Base-by-base conservation (phyloP, 2,888 invertebrate species). In the Anagyrus pseudococci region DNA sequence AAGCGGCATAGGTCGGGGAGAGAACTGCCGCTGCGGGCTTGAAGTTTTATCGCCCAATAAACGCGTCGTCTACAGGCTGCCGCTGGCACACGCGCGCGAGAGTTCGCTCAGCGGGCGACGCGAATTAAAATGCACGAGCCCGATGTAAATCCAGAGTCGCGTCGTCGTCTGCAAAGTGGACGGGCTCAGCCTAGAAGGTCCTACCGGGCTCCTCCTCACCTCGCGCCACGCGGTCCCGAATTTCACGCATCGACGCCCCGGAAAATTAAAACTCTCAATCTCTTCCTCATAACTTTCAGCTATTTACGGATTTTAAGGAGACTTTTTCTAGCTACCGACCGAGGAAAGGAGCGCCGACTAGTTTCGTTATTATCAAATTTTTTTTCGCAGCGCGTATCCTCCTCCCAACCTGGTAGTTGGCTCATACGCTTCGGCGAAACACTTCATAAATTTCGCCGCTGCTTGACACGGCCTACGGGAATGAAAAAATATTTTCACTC, bases 41-140 rank as follows among this genome's bases (percentile, higher is more conserved):
- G 68, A 74, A 76, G 75, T 75, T 76, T 77, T 77, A 77, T 77
- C 76, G 75, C 71, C 75, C 75, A 77, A 76, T 77, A 76, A 77
- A 76, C 74, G 77, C 74, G 76, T 77, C 77, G 75, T 74, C 75
- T 73, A 69, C 73, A 71, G 72, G 70, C 72, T 68, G 62, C 64
- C 62, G 65, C 47, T 54, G 62, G 58, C 62, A 49, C 58, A 52
- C 58, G 25, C 26, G 44, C n/a, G n/a, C n/a, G n/a, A n/a, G n/a
- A n/a, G n/a, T n/a, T n/a, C n/a, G n/a, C 52, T n/a, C 62, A 37
- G 54, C 54, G 49, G 58, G 67, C 67, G 66, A 63, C 66, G 70
- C 74, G 74, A 75, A 75, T 75, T 75, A 75, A 75, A 76, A 75
- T 75, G 74, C 75, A 76, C 68, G 65, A 69, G 70, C 72, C 69